Evolutionary conservation across 2,113 vertebrate genomes (phyloP).

Genomic region (Gadus macrocephalus): DNA sequence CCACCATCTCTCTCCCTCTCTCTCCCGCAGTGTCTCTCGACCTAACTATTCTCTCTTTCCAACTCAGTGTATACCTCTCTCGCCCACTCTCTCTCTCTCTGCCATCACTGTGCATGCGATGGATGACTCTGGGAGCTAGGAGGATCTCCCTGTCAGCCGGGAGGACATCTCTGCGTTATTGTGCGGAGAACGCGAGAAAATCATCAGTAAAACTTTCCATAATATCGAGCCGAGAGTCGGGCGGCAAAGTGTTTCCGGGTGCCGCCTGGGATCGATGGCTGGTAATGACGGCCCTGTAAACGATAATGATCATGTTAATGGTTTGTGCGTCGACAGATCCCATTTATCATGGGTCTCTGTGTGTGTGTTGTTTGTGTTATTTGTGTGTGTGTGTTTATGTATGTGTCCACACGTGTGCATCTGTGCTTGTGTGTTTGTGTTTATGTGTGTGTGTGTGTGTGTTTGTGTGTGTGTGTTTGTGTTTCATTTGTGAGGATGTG

Average conservation of each 20-base stretch:
- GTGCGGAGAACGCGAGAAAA: conserved; percentile 14
- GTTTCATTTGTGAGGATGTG: too few relatives aligned
- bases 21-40: too few relatives aligned
- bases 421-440: too few relatives aligned
- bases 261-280: conserved; percentile 17
- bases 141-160: conserved; percentile 43
- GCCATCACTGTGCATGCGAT: conserved; percentile 41
- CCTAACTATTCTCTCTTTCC: too few relatives aligned
- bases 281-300: conserved; percentile 9
- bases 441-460: too few relatives aligned
- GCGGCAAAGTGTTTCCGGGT: background rate
- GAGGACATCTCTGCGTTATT: conserved; percentile 40
- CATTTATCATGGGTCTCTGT: too few relatives aligned
- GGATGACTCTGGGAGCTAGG: conserved; percentile 34
- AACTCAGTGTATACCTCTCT: too few relatives aligned
- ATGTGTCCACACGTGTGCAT: too few relatives aligned
- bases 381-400: too few relatives aligned
- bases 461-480: too few relatives aligned
- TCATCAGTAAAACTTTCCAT: conserved; percentile 17
- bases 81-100: conserved; percentile 18
- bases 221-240: conserved; percentile 30
- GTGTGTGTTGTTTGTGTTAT: too few relatives aligned
- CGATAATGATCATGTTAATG: conserved; percentile 5
- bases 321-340: background rate
- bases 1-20: conserved; percentile 49